Evolutionary conservation across 1,140 invertebrate genomes (phyloP).

Genomic region (Anadara kagoshimensis): DNA sequence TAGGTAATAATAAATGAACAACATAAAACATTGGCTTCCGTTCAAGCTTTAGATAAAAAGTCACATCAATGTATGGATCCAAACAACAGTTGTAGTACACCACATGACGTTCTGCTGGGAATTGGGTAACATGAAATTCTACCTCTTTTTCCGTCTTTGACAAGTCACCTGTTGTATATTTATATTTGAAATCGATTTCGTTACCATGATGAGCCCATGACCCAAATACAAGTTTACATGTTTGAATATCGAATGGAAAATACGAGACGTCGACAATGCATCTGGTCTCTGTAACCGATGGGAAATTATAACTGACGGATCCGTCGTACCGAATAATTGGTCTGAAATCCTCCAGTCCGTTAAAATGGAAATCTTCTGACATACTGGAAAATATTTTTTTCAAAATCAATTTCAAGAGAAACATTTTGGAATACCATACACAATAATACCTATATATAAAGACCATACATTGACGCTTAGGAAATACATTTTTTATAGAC

Average conservation of each 20-base stretch:
- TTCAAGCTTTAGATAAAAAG: conserved; percentile 45
- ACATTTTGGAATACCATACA: no score
- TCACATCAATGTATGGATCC: conserved; percentile 47
- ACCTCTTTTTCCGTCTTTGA: conserved; percentile 60
- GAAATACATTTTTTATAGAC: no score
- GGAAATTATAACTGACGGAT: conserved; percentile 28
- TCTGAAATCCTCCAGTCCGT: conserved; percentile 14
- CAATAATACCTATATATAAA: no score
- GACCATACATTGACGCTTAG: no score
- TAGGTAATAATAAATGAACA: conserved; percentile 55
- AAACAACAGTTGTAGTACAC: conserved; percentile 73
- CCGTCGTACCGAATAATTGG: conserved; percentile 15
- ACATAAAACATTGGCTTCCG: conserved; percentile 55
- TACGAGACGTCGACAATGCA: conserved; percentile 15
- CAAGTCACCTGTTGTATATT: conserved; percentile 78
- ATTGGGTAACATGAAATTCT: conserved; percentile 65
- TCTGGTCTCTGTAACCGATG: conserved; percentile 4
- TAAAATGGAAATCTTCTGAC: conserved; percentile 23
- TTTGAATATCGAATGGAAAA: conserved; percentile 32
- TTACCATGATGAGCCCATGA: conserved; percentile 27
- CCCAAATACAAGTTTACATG: conserved; percentile 16
- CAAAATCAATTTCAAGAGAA: no score
- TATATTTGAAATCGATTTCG: conserved; percentile 76
- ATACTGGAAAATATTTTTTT: conserved; percentile 96
- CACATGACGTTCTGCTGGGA: conserved; percentile 77